Evolutionary conservation across 1,140 invertebrate species (phyloP).

Genomic region (Paraescarpia echinospica): DNA sequence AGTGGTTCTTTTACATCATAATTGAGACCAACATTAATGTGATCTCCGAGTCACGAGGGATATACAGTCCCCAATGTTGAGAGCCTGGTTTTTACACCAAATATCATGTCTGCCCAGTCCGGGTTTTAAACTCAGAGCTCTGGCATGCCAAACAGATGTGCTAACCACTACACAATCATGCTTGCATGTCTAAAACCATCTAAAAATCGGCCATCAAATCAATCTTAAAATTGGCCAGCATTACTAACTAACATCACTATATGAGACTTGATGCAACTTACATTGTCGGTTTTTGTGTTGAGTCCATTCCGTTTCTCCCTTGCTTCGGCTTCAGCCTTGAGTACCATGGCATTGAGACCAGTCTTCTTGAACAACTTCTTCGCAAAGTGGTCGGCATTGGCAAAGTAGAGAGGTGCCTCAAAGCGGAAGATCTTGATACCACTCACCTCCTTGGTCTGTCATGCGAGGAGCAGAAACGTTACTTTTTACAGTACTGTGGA

Average conservation of each 20-base stretch:
- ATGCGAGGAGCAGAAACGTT: no score
- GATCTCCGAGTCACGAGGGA: no score
- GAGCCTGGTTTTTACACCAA: no score
- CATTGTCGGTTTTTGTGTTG: conserved; percentile 31
- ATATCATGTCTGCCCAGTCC: no score
- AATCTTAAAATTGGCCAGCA: not conserved
- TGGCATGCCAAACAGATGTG: no score
- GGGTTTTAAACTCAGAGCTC: no score
- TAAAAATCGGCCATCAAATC: not conserved
- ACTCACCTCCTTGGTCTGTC: conserved; percentile 49
- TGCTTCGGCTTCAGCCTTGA: conserved; percentile 32
- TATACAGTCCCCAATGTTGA: no score
- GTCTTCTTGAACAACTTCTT: conserved; percentile 48
- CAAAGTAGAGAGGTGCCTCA: conserved; percentile 56
- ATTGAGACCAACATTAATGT: no score
- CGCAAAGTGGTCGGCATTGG: conserved; percentile 54
- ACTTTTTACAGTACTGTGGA: no score
- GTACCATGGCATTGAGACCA: conserved; percentile 40
- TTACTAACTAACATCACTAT: not conserved
- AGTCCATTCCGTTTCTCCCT: conserved; percentile 17
- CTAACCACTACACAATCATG: no score
- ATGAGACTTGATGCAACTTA: not conserved
- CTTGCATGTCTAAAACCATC: not conserved
- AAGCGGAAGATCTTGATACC: conserved; percentile 59
- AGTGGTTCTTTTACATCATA: no score